A percentile compares a stretch with the other conserved stretches of the same genome.
Evolutionary conservation across 2,888 invertebrate species (phyloP).

Genomic region (Phaonia tiefii): DNA sequence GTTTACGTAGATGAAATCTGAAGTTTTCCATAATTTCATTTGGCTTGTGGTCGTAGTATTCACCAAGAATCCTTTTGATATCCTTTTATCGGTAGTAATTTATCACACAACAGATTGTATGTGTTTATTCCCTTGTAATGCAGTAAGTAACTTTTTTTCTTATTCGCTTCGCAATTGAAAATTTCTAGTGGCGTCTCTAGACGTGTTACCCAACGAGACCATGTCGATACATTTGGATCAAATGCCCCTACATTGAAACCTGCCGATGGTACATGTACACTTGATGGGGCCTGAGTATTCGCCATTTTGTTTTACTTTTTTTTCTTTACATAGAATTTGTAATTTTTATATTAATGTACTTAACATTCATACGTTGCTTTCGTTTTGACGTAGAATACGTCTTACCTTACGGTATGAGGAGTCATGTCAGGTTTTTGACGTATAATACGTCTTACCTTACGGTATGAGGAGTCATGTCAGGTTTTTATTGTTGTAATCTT

Average conservation of each 20-base stretch:
- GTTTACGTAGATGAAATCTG: constrained; percentile 68
- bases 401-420: too few relatives aligned
- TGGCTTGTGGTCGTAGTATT: constrained; percentile 63
- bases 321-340: too few relatives aligned
- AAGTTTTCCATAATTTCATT: constrained; percentile 71
- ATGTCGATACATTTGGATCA: constrained; percentile 6
- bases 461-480: too few relatives aligned
- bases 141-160: constrained; percentile 8
- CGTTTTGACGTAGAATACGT: too few relatives aligned
- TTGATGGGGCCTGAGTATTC: background rate
- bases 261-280: background rate
- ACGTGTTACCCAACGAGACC: too few relatives aligned
- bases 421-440: too few relatives aligned
- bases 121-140: background rate
- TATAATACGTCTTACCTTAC: too few relatives aligned
- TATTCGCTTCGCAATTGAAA: constrained; percentile 7
- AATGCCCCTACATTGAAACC: background rate
- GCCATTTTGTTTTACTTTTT: background rate
- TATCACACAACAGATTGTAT: constrained; percentile 2
- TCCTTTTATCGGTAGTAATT: constrained; percentile 1
- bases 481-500: too few relatives aligned
- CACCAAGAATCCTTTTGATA: background rate
- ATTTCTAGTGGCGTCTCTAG: constrained; percentile 19
- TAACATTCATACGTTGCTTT: too few relatives aligned
- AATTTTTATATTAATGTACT: too few relatives aligned